Evolutionary conservation across 2,888 invertebrate species (phyloP).

Genomic region (Catocala fraxini): DNA sequence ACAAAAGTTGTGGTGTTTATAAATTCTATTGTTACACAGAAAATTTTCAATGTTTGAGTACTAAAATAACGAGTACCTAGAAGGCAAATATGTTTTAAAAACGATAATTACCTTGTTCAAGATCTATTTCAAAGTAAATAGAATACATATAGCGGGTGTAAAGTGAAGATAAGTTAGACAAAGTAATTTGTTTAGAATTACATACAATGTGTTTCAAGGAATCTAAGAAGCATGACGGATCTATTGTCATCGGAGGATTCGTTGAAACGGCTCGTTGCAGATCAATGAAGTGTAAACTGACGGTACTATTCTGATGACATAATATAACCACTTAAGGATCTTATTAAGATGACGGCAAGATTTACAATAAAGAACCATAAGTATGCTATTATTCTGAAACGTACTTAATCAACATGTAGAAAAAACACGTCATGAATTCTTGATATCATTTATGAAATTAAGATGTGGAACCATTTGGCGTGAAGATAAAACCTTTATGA

Average conservation of each 20-base stretch:
- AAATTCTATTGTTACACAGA: conserved; percentile 47
- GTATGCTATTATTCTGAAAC: not conserved
- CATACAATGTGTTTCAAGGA: conserved; percentile 57
- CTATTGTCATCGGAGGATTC: conserved; percentile 63
- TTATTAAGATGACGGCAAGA: not conserved
- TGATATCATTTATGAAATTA: too few relatives aligned
- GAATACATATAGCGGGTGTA: conserved; percentile 8
- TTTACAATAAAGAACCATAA: not conserved
- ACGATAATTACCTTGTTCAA: conserved; percentile 15
- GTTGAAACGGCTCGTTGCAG: conserved; percentile 66
- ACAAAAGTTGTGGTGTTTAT: conserved; percentile 49
- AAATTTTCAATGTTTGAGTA: conserved; percentile 32
- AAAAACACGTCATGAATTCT: too few relatives aligned
- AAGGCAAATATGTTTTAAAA: conserved; percentile 13
- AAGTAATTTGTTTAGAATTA: conserved; percentile 35
- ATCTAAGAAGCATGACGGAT: conserved; percentile 55
- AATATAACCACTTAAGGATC: not conserved
- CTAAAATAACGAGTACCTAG: conserved; percentile 8
- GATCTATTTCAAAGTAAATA: conserved; percentile 2
- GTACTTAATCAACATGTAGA: too few relatives aligned
- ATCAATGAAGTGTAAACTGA: conserved; percentile 63
- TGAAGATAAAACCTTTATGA: too few relatives aligned
- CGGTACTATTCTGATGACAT: conserved; percentile 37
- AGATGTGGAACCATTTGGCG: too few relatives aligned
- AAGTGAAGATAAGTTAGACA: conserved; percentile 14